Evolutionary conservation across 2,113 vertebrate species (phyloP).

Genomic region (Scomber japonicus): DNA sequence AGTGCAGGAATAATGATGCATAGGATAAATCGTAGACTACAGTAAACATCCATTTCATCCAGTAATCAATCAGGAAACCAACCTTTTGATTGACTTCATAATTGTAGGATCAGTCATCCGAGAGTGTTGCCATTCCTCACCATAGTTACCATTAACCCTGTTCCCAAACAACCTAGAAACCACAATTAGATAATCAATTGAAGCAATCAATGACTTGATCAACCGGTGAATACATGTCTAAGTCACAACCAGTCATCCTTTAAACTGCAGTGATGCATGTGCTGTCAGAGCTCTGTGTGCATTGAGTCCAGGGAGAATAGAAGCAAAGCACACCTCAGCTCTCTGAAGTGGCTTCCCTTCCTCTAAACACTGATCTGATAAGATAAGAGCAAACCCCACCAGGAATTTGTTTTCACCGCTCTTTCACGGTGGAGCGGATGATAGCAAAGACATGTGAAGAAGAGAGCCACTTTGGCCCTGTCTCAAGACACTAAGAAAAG

Average conservation of each 20-base stretch:
- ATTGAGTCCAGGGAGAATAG: conserved; percentile 24
- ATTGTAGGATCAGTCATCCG: conserved; percentile 34
- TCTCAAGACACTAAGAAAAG: conserved; percentile 37
- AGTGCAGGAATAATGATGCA: neutral
- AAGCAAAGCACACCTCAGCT: conserved; percentile 54
- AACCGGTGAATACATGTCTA: conserved; percentile 38
- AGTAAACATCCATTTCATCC: conserved; percentile 5
- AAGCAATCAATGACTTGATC: conserved; percentile 41
- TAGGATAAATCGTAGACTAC: neutral
- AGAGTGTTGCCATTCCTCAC: conserved; percentile 5
- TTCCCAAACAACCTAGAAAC: conserved; percentile 21
- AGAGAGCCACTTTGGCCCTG: conserved; percentile 46
- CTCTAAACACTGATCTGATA: conserved; percentile 78
- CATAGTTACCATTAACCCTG: conserved; percentile 19
- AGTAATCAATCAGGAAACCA: conserved; percentile 36
- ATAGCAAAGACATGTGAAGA: conserved; percentile 42
- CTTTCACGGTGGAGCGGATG: conserved; percentile 45
- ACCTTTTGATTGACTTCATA: conserved; percentile 29
- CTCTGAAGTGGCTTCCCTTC: conserved; percentile 71
- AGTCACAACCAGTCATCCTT: conserved; percentile 41
- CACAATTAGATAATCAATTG: conserved; percentile 58
- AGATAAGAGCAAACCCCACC: conserved; percentile 68
- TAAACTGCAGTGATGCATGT: conserved; percentile 28
- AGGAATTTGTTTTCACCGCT: conserved; percentile 70
- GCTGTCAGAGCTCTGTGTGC: conserved; percentile 27